These are phyloP conservation scores for Urocynchramus pylzowi DNA, from an alignment of 2,113 vertebrate genomes.

Conservation along the genomic window DNA sequence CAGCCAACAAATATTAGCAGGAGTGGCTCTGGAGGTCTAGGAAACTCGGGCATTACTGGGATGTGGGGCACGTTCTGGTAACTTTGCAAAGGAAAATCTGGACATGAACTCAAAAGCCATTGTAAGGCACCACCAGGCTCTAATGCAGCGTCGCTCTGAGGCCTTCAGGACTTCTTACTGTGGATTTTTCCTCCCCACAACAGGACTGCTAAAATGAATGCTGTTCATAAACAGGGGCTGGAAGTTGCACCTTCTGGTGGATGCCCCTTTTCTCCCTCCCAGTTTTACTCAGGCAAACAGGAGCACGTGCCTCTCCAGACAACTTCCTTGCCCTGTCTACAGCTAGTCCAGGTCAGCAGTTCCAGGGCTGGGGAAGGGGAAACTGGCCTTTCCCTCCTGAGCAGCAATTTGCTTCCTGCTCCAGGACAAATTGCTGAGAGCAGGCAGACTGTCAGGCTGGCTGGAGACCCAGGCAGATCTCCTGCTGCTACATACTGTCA, in stretches of 20 bases:
- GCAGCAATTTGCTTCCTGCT: background rate
- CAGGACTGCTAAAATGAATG: background rate
- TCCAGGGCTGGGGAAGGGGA: background rate
- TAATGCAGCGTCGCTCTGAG: background rate
- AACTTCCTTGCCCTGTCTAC: background rate
- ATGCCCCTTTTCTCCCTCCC: background rate
- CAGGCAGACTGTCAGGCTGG: background rate
- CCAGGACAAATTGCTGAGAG: background rate
- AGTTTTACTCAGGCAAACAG: background rate
- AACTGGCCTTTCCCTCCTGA: background rate
- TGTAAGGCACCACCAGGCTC: background rate
- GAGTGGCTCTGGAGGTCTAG: background rate
- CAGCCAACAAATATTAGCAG: background rate
- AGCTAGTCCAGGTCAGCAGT: background rate
- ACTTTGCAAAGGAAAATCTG: background rate
- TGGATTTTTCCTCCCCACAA: background rate
- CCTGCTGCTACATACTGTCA: too few species aligned
- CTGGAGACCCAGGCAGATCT: background rate
- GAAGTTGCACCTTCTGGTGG: background rate
- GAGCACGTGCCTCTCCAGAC: background rate
- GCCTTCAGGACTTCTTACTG: too few species aligned
- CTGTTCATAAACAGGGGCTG: background rate
- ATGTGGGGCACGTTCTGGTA: background rate
- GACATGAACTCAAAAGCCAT: accelerated
- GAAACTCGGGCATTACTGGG: background rate